Percentiles rank a stretch among this genome's conserved stretches.
Conservation (phyloP, 2,888 invertebrate genomes). For the Dasysyrphus tricinctus region DNA sequence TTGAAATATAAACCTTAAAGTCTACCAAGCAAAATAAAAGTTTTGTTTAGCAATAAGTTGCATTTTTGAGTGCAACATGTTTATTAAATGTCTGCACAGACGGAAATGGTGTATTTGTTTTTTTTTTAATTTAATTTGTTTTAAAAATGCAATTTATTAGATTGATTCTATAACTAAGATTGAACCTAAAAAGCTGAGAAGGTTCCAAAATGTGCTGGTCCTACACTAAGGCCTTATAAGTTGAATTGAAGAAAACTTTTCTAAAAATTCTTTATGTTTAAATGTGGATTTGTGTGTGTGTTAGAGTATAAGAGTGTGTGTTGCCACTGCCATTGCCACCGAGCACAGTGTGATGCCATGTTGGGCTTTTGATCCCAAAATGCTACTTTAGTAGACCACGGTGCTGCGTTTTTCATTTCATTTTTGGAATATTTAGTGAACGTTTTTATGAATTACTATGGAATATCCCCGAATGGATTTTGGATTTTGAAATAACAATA, state of each 20-base stretch:
- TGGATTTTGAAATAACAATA: constrained; percentile 29
- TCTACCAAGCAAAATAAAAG: background rate
- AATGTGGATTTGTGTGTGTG: constrained; percentile 65
- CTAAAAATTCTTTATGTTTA: constrained; percentile 57
- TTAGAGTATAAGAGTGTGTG: constrained; percentile 67
- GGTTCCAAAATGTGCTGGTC: background rate
- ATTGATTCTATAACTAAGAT: background rate
- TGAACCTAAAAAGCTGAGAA: background rate
- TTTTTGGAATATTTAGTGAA: constrained; percentile 49
- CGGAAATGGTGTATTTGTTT: background rate
- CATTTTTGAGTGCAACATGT: constrained; percentile 20
- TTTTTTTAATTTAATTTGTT: background rate
- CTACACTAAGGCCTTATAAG: background rate
- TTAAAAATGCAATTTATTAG: background rate
- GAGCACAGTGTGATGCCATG: constrained; percentile 83
- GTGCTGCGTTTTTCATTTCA: constrained; percentile 35
- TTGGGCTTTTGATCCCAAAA: constrained; percentile 75
- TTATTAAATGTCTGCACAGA: background rate
- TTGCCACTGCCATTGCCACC: constrained; percentile 84
- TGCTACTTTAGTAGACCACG: constrained; percentile 73
- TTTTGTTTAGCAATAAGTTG: background rate
- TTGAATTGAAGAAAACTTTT: constrained; percentile 62
- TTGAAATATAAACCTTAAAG: background rate
- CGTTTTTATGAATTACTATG: constrained; percentile 44
- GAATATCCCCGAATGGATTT: constrained; percentile 45